Evolutionary conservation across 2,113 vertebrate genomes (phyloP), one percentile per base, ranked within the genome.

Genomic region (Dipodomys ordii): DNA sequence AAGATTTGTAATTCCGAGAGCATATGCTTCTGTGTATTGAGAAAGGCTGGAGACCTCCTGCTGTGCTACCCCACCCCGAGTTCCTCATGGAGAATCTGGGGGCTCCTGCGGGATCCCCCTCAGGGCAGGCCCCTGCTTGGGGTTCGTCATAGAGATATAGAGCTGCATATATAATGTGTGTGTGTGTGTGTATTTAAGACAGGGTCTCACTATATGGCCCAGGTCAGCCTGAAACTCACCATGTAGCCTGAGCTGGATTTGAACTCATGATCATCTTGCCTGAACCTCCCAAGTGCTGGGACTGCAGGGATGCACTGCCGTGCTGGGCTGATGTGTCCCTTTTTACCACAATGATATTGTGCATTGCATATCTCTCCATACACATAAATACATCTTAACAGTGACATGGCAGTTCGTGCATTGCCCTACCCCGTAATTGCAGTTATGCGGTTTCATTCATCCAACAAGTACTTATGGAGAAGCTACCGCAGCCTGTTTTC

Each of bases 71-170:
- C 53, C 15, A 11, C 23, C 62, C 53, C 60, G 65, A 49, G 30
- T 11, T 64, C 46, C 10, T 39, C 28, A 0, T 1, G 57, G 28
- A 30, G 60, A n/a, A 78, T 20, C 60, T 44, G 32, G 32, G 83
- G 6, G 23, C 6, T 82, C 44, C 15, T 2, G 2, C 2, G 46
- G 49, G 22, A 16, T 5, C 12, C 10, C 18, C 65, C 27, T 67
- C 53, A 15, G 7, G 35, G 39, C n/a, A 39, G 73, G 62, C 7
- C 39, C 30, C 87, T 8, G 20, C 20, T 7, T 28, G 15, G 30
- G 3, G 23, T 87, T 72, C 9, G 39, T 2, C 0, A 0, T 20
- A 65, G 53, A 57, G 53, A 57, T 4, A 16, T 25, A 27, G 20
- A 23, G 1, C 19, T 9, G 25, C 64, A 25, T 10, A 65, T 25